Percentiles rank a stretch among this genome's conserved stretches.
phyloP scores from a whole-genome alignment of 2,888 invertebrate genomes.

The Phlogophora meticulosa region DNA sequence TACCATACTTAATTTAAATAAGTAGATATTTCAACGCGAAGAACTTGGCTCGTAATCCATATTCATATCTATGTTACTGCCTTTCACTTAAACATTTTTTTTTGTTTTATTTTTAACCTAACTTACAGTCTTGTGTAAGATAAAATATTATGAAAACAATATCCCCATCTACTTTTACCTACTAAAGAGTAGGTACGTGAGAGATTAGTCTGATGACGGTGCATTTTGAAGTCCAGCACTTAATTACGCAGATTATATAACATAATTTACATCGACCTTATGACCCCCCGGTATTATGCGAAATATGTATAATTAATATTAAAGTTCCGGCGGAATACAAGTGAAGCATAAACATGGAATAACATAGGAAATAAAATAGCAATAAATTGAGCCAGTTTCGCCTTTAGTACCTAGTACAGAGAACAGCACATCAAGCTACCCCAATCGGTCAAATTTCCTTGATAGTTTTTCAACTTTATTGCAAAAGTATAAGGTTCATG shows the following conservation, averaged over 20 bases:
- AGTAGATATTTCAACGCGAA: too few species aligned
- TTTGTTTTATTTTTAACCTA: constrained; percentile 18
- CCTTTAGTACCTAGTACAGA: too few species aligned
- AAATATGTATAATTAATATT: constrained; percentile 17
- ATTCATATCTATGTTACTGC: constrained; percentile 5
- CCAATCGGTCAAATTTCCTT: too few species aligned
- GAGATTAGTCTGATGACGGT: constrained; percentile 30
- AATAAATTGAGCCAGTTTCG: not conserved
- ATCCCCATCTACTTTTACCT: constrained; percentile 32
- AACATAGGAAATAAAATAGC: not conserved
- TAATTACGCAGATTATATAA: constrained; percentile 23
- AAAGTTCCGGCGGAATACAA: not conserved
- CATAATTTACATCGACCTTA: constrained; percentile 12
- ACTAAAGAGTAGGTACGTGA: not conserved
- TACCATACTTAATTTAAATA: too few species aligned
- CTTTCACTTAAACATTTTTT: constrained; percentile 42
- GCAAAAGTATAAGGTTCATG: too few species aligned
- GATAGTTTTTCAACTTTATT: too few species aligned
- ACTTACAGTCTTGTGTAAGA: constrained; percentile 38
- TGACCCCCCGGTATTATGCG: constrained; percentile 8
- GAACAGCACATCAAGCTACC: too few species aligned
- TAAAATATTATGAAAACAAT: constrained; percentile 11
- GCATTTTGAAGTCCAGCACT: constrained; percentile 17
- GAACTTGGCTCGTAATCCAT: constrained; percentile 30
- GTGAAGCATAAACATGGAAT: not conserved